Evolutionary conservation across 1,140 invertebrate genomes (phyloP), one percentile per base, ranked within the genome.

Genomic region (Sminthurides bifidus): DNA sequence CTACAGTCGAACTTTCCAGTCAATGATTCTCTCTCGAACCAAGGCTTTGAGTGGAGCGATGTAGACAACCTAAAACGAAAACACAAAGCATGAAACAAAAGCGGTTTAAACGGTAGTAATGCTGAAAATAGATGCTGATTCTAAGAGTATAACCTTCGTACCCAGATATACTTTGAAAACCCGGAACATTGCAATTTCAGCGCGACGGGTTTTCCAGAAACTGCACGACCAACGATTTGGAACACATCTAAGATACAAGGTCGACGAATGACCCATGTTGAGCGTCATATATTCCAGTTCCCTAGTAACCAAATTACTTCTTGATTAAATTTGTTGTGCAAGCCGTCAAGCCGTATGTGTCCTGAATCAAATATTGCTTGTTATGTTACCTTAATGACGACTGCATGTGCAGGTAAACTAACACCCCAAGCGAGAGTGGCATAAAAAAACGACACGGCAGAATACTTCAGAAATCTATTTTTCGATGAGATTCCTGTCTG

Each of bases 341-440:
- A 17, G 12, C 17, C 12, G 33, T 37, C 12, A 12, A 12, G 17
- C 33, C 12, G 10, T 12, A 37, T 12, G 17, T 37, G 17, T 37
- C 10, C 10, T 10, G n/a, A 35, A 10, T 10, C n/a, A 10, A 35
- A 10, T 35, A 10, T 10, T 10, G 33, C n/a, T 10, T 35, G n/a
- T 35, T 10, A 10, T 19, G 51, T 68, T 74, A 88, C 86, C 71
- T 86, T 85, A 61, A 98, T 98, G 45, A 98, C 84, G 56, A 98
- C 95, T 52, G 89, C 92, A 73, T 97, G 92, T 0, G 94, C 95
- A 0, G 95, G 95, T 59, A 99, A 75, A 75, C 99, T 99, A 0
- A 99, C 94, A 64, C 96, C 96, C 96, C 96, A 99, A 24, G 96
- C 96, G 10, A 99, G 74, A 0, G 96, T 99, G 1, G 95, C 88